phyloP scores from a whole-genome alignment of 2,888 invertebrate species.

The Microctonus aethiopoides region DNA sequence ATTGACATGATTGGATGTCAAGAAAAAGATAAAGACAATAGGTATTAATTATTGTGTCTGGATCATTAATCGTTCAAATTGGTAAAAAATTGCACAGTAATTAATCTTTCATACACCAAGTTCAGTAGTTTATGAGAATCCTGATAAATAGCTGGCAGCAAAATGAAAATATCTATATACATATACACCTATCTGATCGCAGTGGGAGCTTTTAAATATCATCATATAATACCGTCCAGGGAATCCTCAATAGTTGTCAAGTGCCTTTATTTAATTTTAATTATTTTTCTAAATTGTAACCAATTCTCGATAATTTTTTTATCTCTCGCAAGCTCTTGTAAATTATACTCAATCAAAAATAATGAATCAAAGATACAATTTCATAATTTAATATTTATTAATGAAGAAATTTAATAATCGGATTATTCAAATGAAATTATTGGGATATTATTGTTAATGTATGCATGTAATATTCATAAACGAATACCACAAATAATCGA shows the following conservation, averaged over 20 bases:
- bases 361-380: not conserved
- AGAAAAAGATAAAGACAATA: not conserved
- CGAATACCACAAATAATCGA: not conserved
- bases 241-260: not conserved
- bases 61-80: slow-evolving; percentile 8
- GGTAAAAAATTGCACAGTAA: slow-evolving; percentile 17
- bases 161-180: not conserved
- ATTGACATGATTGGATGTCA: not conserved
- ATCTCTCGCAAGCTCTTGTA: no score
- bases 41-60: not conserved
- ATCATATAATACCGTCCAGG: not conserved
- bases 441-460: not conserved
- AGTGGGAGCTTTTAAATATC: not conserved
- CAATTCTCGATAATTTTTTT: no score
- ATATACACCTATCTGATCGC: not conserved
- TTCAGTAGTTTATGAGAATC: not conserved
- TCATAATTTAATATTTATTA: not conserved
- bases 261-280: not conserved
- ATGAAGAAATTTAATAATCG: not conserved
- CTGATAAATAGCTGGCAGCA: not conserved
- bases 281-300: not conserved
- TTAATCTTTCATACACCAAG: slow-evolving; percentile 5
- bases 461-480: not conserved
- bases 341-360: no score
- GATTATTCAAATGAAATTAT: not conserved